phyloP scores from a whole-genome alignment of 2,113 vertebrate species.

The Microtus montanus region DNA sequence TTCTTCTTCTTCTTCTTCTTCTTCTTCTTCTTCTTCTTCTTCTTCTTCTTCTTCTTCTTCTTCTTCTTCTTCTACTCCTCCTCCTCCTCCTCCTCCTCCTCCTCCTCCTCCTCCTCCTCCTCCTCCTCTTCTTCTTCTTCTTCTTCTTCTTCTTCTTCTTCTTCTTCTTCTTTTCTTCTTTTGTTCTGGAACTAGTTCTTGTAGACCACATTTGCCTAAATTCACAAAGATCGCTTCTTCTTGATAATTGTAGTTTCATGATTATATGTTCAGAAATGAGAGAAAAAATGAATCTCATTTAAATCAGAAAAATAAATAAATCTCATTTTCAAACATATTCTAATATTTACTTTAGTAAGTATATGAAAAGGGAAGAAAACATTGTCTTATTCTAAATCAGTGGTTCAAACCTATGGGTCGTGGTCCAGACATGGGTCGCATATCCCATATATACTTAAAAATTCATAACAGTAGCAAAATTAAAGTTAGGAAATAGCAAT shows the following conservation, averaged over 20 bases:
- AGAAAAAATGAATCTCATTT: background rate
- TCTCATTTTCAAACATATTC: conserved; percentile 15
- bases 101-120: too few relatives aligned
- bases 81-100: too few relatives aligned
- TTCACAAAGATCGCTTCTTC: too few relatives aligned
- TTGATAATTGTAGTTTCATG: background rate
- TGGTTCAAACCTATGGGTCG: background rate
- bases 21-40: too few relatives aligned
- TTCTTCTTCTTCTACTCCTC: too few relatives aligned
- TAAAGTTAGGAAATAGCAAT: background rate
- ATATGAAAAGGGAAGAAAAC: background rate
- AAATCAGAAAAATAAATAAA: background rate
- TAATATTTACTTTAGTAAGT: background rate
- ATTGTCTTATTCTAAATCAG: background rate
- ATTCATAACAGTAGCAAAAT: background rate
- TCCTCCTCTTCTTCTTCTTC: too few relatives aligned
- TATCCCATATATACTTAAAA: background rate
- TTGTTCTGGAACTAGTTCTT: too few relatives aligned
- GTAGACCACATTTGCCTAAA: too few relatives aligned
- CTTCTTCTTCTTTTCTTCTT: too few relatives aligned
- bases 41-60: too few relatives aligned
- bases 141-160: too few relatives aligned
- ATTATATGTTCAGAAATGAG: background rate
- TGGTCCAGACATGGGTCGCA: background rate
- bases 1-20: too few relatives aligned